Base-by-base conservation (phyloP, 1,140 invertebrate species). In the Ectropis grisescens region DNA sequence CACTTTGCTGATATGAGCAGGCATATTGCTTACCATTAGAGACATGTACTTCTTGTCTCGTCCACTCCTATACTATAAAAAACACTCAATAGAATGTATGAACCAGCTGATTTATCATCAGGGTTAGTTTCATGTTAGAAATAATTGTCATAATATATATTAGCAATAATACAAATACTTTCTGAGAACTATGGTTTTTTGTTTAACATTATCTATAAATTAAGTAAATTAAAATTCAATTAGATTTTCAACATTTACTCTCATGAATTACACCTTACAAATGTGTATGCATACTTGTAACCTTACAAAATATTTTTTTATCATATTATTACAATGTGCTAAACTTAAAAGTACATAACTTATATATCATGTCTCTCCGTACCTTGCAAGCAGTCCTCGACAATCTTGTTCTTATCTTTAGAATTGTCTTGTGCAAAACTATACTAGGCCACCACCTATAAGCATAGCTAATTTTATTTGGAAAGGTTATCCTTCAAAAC, bases 191-290 rank as follows among this genome's bases (percentile, higher is more conserved):
- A n/a, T n/a, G n/a, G n/a, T n/a, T n/a, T n/a, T n/a, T n/a, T n/a
- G n/a, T n/a, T n/a, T n/a, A n/a, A 19, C 16, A 19, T 19, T 19
- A 19, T 19, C 3, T 19, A 19, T 8, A 19, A 8, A 19, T 19
- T 19, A 8, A 19, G 16, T 19, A 48, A 47, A 32, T 37, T 47
- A 49, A 51, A 39, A 19, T 19, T 56, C 11, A 36, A 37, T 24
- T 31, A 36, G 57, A 58, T 67, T 79, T 79, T 65, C 48, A 68
- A 76, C 68, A 74, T 80, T 76, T 80, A 80, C 56, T 79, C 47
- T 76, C 56, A 76, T 75, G 71, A 76, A 74, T 76, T 72, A 76
- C 71, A 64, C 61, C 58, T 69, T 75, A 76, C 62, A 75, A 72
- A 76, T 70, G 64, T 70, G 69, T 76, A 8, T 56, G 71, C 71